These are phyloP conservation scores for Torymus aiolomorphi DNA, from an alignment of 2,888 invertebrate genomes.

Conservation along the genomic window DNA sequence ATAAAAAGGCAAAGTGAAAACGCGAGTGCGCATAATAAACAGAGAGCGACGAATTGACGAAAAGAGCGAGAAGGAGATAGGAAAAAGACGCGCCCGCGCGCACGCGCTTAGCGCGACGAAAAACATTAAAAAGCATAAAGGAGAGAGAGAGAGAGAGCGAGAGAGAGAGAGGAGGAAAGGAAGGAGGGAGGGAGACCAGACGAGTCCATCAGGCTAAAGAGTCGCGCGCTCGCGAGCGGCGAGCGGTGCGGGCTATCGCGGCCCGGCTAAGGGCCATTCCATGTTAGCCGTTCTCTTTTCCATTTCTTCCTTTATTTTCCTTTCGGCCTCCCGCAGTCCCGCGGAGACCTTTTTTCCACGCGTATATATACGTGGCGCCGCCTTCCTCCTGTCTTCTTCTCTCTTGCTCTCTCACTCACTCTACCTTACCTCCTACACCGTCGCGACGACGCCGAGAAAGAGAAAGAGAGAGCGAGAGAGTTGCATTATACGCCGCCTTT, in stretches of 20 bases:
- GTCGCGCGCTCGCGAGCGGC: slow-evolving; percentile 59
- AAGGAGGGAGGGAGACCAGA: slow-evolving; percentile 63
- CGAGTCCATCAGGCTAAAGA: slow-evolving; percentile 74
- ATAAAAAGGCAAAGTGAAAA: too few relatives aligned
- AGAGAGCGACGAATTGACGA: too few relatives aligned
- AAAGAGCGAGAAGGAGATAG: slow-evolving; percentile 25
- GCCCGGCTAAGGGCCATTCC: too few relatives aligned
- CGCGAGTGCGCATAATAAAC: too few relatives aligned
- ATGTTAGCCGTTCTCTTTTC: slow-evolving; percentile 72
- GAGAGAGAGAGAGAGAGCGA: not conserved
- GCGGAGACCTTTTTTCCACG: slow-evolving; percentile 65
- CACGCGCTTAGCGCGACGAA: slow-evolving; percentile 55
- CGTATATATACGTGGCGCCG: slow-evolving; percentile 72
- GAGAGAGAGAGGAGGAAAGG: not conserved
- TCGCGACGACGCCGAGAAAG: too few relatives aligned
- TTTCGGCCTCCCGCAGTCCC: slow-evolving; percentile 50
- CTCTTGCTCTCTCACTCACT: slow-evolving; percentile 29
- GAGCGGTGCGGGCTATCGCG: too few relatives aligned
- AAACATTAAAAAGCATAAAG: slow-evolving; percentile 24
- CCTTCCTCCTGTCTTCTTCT: slow-evolving; percentile 65
- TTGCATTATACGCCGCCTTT: not conserved
- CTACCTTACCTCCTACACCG: too few relatives aligned
- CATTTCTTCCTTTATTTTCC: slow-evolving; percentile 10
- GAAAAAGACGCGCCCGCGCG: slow-evolving; percentile 58
- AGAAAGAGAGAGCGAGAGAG: too few relatives aligned